These are phyloP conservation scores for Hypolimnas misippus DNA, from an alignment of 2,888 invertebrate genomes.

Conservation along the genomic window DNA sequence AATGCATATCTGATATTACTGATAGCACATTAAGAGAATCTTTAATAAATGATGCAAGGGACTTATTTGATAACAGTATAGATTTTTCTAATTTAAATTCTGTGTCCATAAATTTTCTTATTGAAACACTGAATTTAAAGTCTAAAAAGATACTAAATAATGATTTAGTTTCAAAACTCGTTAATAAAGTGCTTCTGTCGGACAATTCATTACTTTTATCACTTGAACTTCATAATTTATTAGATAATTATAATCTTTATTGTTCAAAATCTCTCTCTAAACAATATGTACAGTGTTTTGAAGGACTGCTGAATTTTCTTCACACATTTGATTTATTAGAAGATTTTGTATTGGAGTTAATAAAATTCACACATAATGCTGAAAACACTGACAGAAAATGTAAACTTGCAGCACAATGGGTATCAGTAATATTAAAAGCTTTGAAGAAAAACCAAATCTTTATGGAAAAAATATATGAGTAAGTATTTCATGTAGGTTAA, in stretches of 20 bases:
- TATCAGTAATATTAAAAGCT: constrained; percentile 75
- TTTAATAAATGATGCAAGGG: constrained; percentile 64
- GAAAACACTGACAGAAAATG: constrained; percentile 57
- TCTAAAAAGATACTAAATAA: constrained; percentile 59
- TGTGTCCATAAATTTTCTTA: constrained; percentile 58
- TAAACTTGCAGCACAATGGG: constrained; percentile 80
- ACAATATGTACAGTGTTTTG: constrained; percentile 77
- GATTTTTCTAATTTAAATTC: constrained; percentile 64
- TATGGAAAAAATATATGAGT: constrained; percentile 57
- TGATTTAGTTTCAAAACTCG: constrained; percentile 48
- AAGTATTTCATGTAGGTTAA: constrained; percentile 50
- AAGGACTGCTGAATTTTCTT: constrained; percentile 78
- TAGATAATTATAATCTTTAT: constrained; percentile 51
- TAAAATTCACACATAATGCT: constrained; percentile 65
- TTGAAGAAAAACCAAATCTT: constrained; percentile 68
- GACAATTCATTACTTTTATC: constrained; percentile 70
- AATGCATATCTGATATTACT: constrained; percentile 67
- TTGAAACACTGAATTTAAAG: constrained; percentile 56
- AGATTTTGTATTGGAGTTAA: constrained; percentile 71
- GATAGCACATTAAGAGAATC: constrained; percentile 62
- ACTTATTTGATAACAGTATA: constrained; percentile 61
- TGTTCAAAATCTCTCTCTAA: constrained; percentile 51
- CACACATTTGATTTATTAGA: constrained; percentile 79
- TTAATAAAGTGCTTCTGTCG: constrained; percentile 62
- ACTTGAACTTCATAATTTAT: constrained; percentile 58